Evolutionary conservation across 2,113 vertebrate species (phyloP).

Genomic region (Alligator mississippiensis): DNA sequence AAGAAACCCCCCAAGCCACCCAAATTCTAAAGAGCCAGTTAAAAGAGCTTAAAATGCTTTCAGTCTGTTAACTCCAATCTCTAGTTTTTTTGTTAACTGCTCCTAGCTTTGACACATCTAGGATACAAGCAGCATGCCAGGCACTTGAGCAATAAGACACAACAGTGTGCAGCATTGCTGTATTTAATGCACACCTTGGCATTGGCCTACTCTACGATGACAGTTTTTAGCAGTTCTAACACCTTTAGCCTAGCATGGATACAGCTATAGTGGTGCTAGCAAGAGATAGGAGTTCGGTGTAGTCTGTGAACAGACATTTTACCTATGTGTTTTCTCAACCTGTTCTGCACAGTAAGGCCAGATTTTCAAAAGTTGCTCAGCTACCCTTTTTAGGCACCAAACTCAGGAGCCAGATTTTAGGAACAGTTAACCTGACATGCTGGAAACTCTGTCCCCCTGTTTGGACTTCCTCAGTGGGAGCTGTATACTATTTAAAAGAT

Average conservation of each 20-base stretch:
- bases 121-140: constrained; percentile 26
- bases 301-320: neutral
- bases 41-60: neutral
- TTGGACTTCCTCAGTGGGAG: neutral
- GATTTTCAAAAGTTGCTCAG: neutral
- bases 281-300: neutral
- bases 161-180: neutral
- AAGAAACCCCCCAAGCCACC: neutral
- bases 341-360: neutral
- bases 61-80: neutral
- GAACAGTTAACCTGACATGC: neutral
- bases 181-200: neutral
- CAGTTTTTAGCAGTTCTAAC: neutral
- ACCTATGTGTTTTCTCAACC: neutral
- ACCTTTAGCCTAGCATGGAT: neutral
- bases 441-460: neutral
- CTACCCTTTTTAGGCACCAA: neutral
- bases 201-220: neutral
- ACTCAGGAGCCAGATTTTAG: neutral
- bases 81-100: neutral
- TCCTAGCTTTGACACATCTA: neutral
- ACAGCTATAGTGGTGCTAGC: neutral
- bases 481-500: neutral
- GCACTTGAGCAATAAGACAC: constrained; percentile 55
- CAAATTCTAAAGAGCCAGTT: neutral